Evolutionary conservation across 2,797 vertebrate species (phyloP).

Genomic region (Ctenopoma multispine): DNA sequence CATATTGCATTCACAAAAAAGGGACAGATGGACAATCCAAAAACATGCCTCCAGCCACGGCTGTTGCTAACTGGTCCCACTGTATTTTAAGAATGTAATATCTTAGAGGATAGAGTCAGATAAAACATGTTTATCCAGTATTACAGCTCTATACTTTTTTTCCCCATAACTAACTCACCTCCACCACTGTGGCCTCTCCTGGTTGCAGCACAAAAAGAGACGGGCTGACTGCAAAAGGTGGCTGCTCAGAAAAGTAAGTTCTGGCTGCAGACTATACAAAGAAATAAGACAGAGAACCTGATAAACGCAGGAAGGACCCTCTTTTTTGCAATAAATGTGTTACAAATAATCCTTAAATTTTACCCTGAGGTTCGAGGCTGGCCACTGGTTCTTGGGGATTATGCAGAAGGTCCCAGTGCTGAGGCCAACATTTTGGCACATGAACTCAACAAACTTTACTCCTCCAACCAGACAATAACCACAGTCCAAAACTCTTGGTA

Average conservation of each 20-base stretch:
- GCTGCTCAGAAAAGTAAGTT: conserved; percentile 83
- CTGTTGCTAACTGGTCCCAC: neutral
- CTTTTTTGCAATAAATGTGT: neutral
- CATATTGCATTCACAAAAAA: no score
- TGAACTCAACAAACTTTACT: conserved; percentile 82
- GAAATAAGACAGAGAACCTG: neutral
- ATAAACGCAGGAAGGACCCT: neutral
- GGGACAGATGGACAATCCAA: no score
- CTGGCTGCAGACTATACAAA: conserved; percentile 79
- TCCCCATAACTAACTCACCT: conserved; percentile 83
- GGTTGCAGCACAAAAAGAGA: conserved; percentile 88
- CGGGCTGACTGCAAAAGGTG: conserved; percentile 90
- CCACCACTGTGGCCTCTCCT: conserved; percentile 81
- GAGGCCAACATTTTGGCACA: conserved; percentile 89
- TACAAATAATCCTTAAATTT: conserved; percentile 3
- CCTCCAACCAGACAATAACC: conserved; percentile 92
- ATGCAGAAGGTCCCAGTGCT: conserved; percentile 89
- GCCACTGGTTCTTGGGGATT: conserved; percentile 88
- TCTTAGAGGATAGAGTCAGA: neutral
- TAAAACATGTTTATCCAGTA: neutral
- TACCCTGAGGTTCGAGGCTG: conserved; percentile 87
- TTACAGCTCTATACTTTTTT: neutral
- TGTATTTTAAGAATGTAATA: neutral
- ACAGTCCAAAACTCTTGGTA: conserved; percentile 89
- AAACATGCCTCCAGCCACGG: no score